Conservation (phyloP, 2,888 invertebrate genomes). For the Spodoptera picta region DNA sequence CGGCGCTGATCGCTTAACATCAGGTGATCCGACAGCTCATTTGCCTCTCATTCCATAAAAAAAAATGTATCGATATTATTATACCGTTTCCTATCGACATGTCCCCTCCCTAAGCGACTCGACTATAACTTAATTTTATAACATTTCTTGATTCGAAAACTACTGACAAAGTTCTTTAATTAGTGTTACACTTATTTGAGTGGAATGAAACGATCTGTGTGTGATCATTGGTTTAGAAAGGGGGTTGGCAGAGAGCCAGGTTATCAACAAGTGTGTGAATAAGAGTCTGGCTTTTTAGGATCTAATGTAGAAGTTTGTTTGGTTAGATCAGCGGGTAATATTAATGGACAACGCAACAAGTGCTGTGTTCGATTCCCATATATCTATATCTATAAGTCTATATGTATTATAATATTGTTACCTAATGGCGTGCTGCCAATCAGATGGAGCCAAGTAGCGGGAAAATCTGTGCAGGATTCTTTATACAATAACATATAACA, state of each 20-base stretch:
- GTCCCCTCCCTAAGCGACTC: conserved; percentile 18
- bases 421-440: too few species aligned
- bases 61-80: conserved; percentile 15
- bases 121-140: conserved; percentile 39
- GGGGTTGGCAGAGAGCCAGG: conserved; percentile 21
- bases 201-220: conserved; percentile 9
- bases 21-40: too few species aligned
- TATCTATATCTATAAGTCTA: too few species aligned
- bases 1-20: too few species aligned
- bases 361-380: too few species aligned
- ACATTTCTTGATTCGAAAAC: conserved; percentile 33
- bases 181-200: conserved; percentile 33
- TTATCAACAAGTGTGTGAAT: conserved; percentile 21
- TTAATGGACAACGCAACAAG: too few species aligned
- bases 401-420: too few species aligned
- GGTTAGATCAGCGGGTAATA: not conserved
- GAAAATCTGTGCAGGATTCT: too few species aligned
- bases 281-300: not conserved
- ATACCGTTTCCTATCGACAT: too few species aligned
- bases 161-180: conserved; percentile 40
- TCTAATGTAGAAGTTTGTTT: not conserved
- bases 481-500: too few species aligned
- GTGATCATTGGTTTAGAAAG: conserved; percentile 9
- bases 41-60: too few species aligned
- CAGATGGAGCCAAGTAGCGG: too few species aligned